A percentile compares a stretch with the other conserved stretches of the same genome.
Conservation (phyloP, 2,113 vertebrate genomes). For the Nothobranchius furzeri region DNA sequence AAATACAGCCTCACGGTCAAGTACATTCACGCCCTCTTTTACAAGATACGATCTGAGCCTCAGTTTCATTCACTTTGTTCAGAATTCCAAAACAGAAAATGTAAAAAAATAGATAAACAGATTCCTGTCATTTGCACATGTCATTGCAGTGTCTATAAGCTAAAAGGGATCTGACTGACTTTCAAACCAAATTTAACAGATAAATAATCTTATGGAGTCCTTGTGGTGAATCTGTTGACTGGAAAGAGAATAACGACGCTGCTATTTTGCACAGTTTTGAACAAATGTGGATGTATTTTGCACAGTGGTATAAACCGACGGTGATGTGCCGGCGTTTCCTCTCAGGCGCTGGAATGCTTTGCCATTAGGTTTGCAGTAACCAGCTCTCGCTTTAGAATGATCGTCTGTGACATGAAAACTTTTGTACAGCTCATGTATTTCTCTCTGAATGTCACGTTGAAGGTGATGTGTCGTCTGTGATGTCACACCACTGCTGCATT, state of each 20-base stretch:
- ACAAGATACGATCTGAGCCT: slow-evolving; percentile 33
- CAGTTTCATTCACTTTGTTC: slow-evolving; percentile 15
- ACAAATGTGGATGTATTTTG: slow-evolving; percentile 70
- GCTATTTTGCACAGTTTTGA: slow-evolving; percentile 75
- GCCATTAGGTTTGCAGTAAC: slow-evolving; percentile 46
- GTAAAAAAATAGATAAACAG: not conserved
- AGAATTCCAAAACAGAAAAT: not conserved
- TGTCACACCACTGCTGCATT: slow-evolving; percentile 38
- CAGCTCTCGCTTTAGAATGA: slow-evolving; percentile 31
- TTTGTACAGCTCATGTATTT: slow-evolving; percentile 57
- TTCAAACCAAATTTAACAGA: slow-evolving; percentile 41
- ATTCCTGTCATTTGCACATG: slow-evolving; percentile 45
- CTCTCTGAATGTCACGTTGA: slow-evolving; percentile 35
- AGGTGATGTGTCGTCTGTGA: slow-evolving; percentile 51
- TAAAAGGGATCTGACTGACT: slow-evolving; percentile 29
- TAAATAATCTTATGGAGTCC: slow-evolving; percentile 32
- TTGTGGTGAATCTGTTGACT: slow-evolving; percentile 60
- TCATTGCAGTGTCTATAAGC: slow-evolving; percentile 50
- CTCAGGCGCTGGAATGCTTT: slow-evolving; percentile 41
- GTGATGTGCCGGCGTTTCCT: slow-evolving; percentile 42
- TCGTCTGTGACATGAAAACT: slow-evolving; percentile 38
- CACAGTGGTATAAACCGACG: slow-evolving; percentile 56
- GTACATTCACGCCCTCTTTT: slow-evolving; percentile 28
- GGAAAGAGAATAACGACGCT: slow-evolving; percentile 60
- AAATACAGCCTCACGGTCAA: slow-evolving; percentile 38